Conservation (phyloP, 2,797 vertebrate species). For the Scolopax rusticola region DNA sequence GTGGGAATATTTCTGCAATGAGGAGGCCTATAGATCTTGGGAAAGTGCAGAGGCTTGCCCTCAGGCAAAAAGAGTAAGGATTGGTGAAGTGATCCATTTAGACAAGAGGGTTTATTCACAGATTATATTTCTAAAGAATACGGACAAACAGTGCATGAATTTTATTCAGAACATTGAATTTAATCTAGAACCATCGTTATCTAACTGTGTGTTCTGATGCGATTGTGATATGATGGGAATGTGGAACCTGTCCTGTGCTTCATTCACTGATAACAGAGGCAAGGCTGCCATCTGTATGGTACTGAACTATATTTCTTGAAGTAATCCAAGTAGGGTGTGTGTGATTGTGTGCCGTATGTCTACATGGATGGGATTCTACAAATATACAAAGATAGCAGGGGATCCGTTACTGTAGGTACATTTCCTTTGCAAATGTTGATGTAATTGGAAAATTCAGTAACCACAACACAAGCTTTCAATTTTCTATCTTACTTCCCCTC, state of each 20-base stretch:
- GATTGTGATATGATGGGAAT: rapidly evolving
- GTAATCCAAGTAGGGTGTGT: not conserved
- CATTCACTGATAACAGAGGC: not conserved
- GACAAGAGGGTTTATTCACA: not conserved
- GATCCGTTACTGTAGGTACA: not conserved
- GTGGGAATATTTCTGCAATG: not conserved
- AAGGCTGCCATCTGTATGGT: not conserved
- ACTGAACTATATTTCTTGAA: not conserved
- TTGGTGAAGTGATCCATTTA: not conserved
- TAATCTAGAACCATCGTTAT: not conserved
- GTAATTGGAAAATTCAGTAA: not conserved
- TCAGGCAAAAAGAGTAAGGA: not conserved
- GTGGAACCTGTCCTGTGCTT: not conserved
- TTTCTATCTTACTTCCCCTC: not conserved
- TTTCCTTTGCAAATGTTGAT: not conserved
- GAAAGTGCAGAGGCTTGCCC: not conserved
- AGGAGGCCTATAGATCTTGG: not conserved
- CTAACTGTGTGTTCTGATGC: not conserved
- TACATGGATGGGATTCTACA: not conserved
- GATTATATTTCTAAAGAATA: not conserved
- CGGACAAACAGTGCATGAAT: not conserved
- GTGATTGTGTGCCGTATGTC: too few relatives aligned
- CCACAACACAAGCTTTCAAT: not conserved
- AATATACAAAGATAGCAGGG: not conserved
- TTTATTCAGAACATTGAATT: not conserved